Evolutionary conservation across 2,113 vertebrate species (phyloP).

Genomic region (Siniperca knerii): DNA sequence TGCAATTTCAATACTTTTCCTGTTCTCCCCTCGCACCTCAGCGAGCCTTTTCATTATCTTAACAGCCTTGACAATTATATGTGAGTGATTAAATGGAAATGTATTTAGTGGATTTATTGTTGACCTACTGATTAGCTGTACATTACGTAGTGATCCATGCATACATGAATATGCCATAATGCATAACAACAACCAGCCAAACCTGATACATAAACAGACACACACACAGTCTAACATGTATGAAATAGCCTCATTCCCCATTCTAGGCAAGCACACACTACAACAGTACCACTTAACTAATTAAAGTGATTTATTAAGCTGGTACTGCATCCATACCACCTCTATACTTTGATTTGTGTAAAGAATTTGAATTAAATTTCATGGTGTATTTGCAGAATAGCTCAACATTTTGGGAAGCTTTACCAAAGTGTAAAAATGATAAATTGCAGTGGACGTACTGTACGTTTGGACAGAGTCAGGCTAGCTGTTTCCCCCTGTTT

Average conservation of each 20-base stretch:
- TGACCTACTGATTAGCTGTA: conserved; percentile 36
- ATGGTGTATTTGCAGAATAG: not conserved
- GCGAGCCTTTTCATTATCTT: conserved; percentile 35
- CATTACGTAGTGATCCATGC: conserved; percentile 20
- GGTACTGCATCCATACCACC: not conserved
- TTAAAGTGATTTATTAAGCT: conserved; percentile 12
- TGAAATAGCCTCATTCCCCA: not conserved
- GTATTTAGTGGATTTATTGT: conserved; percentile 22
- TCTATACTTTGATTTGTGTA: not conserved
- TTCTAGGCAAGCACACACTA: not conserved
- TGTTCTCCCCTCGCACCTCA: conserved; percentile 27
- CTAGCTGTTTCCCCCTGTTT: not conserved
- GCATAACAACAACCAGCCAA: not conserved
- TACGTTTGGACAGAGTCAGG: not conserved
- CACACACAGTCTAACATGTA: not conserved
- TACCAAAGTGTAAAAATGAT: not conserved
- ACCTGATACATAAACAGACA: not conserved
- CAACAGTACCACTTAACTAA: conserved; percentile 10
- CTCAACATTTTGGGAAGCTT: not conserved
- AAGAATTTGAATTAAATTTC: not conserved
- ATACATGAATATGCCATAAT: conserved; percentile 16
- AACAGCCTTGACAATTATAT: conserved; percentile 43
- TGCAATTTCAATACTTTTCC: conserved; percentile 32
- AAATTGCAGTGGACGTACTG: not conserved
- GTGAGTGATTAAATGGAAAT: conserved; percentile 34